Evolutionary conservation across 2,113 vertebrate species (phyloP), one percentile per base, ranked within the genome.

Genomic region (Pheucticus melanocephalus): DNA sequence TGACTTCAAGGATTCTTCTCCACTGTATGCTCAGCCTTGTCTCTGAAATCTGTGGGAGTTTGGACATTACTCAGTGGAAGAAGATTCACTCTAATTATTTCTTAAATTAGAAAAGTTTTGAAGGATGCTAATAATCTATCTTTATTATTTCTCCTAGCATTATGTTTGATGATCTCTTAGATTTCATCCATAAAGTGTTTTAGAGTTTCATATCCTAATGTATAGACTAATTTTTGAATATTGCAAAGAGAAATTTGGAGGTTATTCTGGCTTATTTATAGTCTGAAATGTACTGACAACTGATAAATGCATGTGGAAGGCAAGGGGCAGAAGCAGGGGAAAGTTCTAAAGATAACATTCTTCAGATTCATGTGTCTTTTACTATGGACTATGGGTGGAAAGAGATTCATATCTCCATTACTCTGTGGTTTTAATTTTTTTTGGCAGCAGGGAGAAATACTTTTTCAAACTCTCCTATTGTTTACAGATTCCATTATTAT

Each of bases 331-430:
- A 88, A 91, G 53, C 30, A 92, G 53, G 51, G 70, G 39, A 73
- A 88, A 96, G 76, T 92, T 94, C 59, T 96, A 56, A 93, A 95
- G 79, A 73, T 77, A 94, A 88, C 75, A 80, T 95, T 97, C 89
- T 89, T 95, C 39, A 70, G 51, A 91, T 91, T 97, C 42, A 48
- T 82, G 28, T 84, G 48, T 79, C 65, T 91, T 73, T 81, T 69
- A 63, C 75, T 92, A 2, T 70, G 90, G 45, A 79, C 66, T 59
- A 47, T 70, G 54, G 71, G 82, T 0, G 1, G 82, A 95, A 92
- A 86, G 75, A 92, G 93, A 95, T 96, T 94, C 19, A 6, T 93
- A 86, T 96, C 93, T 83, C 89, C 82, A 48, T 94, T 94, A 80
- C 54, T 86, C 47, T 69, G 59, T 84, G 60, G 11, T 84, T 92